Conservation (phyloP, 2,797 vertebrate genomes). For the Dendrocincla tyrannina region DNA sequence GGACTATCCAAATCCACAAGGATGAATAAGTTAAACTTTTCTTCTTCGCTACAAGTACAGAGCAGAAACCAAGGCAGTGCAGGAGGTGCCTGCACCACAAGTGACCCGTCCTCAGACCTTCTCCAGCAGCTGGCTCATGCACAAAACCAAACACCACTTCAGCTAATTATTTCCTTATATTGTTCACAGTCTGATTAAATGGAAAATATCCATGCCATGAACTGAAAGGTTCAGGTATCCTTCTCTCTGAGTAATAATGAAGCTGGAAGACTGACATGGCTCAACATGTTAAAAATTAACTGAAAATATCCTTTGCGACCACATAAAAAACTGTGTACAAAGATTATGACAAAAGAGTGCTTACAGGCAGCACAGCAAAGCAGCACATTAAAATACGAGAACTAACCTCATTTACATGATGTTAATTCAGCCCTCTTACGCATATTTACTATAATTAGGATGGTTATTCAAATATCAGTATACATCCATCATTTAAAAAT, state of each 20-base stretch:
- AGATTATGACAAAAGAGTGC: not conserved
- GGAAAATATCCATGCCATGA: not conserved
- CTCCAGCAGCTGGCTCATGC: not conserved
- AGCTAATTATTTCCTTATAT: constrained; percentile 10
- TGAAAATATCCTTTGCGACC: not conserved
- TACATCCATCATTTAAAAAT: not conserved
- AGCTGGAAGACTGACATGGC: not conserved
- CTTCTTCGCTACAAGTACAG: not conserved
- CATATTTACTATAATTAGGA: constrained; percentile 21
- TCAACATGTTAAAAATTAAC: not conserved
- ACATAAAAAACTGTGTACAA: not conserved
- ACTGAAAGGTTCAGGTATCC: not conserved
- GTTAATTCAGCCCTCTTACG: constrained; percentile 21
- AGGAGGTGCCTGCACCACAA: not conserved
- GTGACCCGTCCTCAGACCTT: not conserved
- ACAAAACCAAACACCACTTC: not conserved
- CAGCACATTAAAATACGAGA: not conserved
- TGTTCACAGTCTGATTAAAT: not conserved
- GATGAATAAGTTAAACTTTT: not conserved
- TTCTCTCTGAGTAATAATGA: not conserved
- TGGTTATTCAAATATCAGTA: not conserved
- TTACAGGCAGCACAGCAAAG: not conserved
- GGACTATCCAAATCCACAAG: not conserved
- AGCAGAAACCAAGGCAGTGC: not conserved
- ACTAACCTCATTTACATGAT: not conserved